Conservation (phyloP, 2,888 invertebrate species). For the Psococerastis gibbosa region DNA sequence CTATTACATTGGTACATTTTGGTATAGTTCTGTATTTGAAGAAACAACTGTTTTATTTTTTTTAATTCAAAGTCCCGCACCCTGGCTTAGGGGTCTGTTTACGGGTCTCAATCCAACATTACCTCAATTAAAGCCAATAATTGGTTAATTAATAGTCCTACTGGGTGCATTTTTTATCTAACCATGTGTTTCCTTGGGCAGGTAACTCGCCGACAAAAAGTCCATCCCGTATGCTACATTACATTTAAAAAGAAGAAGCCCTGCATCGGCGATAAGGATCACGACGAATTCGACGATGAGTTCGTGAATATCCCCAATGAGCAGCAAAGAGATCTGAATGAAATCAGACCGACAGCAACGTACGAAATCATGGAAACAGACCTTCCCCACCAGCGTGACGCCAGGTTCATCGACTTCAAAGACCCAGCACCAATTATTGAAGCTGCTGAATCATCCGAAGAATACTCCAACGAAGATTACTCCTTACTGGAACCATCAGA, state of each 20-base stretch:
- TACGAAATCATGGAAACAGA: not conserved
- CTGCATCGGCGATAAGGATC: not conserved
- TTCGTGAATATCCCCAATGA: not conserved
- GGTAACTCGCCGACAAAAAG: slow-evolving; percentile 1
- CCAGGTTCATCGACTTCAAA: not conserved
- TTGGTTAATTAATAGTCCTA: too few relatives aligned
- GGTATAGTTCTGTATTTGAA: too few relatives aligned
- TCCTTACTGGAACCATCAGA: not conserved
- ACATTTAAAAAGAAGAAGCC: not conserved
- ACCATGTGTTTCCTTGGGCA: not conserved
- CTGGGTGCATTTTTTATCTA: too few relatives aligned
- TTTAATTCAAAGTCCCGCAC: not conserved
- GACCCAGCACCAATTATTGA: not conserved
- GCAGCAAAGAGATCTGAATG: not conserved
- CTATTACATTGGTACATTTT: too few relatives aligned
- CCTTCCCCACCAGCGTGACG: not conserved
- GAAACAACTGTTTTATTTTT: not conserved
- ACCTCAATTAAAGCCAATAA: too few relatives aligned
- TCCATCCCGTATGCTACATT: slow-evolving; percentile 8
- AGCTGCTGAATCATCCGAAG: not conserved
- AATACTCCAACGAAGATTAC: not conserved
- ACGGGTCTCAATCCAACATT: not conserved
- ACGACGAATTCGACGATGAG: not conserved
- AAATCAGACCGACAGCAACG: not conserved
- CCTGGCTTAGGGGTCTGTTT: not conserved